A percentile compares a stretch with the other conserved stretches of the same genome.
Evolutionary conservation across 1,140 invertebrate genomes (phyloP).

Genomic region (Trachymyrmex septentrionalis): DNA sequence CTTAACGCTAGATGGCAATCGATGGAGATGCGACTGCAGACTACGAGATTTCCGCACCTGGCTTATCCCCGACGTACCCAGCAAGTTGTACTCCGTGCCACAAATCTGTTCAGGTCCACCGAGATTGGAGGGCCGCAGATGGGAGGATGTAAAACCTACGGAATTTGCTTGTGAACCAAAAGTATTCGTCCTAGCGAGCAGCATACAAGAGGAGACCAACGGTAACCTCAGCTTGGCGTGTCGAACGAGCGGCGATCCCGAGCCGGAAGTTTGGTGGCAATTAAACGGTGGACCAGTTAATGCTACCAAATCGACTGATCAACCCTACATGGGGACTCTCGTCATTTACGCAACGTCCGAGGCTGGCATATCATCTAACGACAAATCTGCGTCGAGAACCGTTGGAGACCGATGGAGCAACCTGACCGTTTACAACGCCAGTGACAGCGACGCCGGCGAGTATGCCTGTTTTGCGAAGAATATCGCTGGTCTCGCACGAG

Average conservation of each 20-base stretch:
- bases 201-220: slow-evolving; percentile 90
- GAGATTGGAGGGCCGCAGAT: slow-evolving; percentile 88
- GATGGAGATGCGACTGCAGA: slow-evolving; percentile 95
- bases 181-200: slow-evolving; percentile 88
- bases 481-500: slow-evolving; percentile 90
- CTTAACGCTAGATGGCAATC: slow-evolving; percentile 93
- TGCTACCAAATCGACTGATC: slow-evolving; percentile 80
- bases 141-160: slow-evolving; percentile 89
- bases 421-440: slow-evolving; percentile 91
- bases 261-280: slow-evolving; percentile 94
- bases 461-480: slow-evolving; percentile 94
- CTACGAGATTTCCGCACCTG: slow-evolving; percentile 93
- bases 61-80: slow-evolving; percentile 89
- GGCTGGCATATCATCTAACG: not conserved
- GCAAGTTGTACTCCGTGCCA: slow-evolving; percentile 89
- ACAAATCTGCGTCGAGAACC: not conserved
- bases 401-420: slow-evolving; percentile 89
- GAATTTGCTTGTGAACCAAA: slow-evolving; percentile 93
- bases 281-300: slow-evolving; percentile 90
- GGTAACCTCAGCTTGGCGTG: slow-evolving; percentile 93
- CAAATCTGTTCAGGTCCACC: slow-evolving; percentile 89
- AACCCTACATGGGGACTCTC: slow-evolving; percentile 54
- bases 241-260: slow-evolving; percentile 92
- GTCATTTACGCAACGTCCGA: slow-evolving; percentile 61
- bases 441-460: slow-evolving; percentile 92